These are phyloP conservation scores for Drosophila longiperda DNA, from an alignment of 2,888 invertebrate genomes.

Conservation along the genomic window DNA sequence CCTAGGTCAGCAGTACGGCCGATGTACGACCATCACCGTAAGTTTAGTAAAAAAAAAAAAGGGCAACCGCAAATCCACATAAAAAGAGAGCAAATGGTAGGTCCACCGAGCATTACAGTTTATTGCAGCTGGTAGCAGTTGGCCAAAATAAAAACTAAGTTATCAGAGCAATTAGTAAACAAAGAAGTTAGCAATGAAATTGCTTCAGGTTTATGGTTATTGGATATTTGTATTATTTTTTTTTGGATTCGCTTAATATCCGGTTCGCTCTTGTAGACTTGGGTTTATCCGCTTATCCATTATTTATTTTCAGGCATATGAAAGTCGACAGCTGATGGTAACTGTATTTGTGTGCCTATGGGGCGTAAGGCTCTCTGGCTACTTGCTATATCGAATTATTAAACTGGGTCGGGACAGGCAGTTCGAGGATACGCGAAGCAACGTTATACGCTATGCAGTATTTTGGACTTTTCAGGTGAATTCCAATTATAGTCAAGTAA, in stretches of 20 bases:
- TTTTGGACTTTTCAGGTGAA: conserved; percentile 96
- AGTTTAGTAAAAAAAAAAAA: conserved; percentile 18
- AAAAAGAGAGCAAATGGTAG: conserved; percentile 1
- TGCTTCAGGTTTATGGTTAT: too few species aligned
- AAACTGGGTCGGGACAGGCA: conserved; percentile 96
- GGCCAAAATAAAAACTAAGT: not conserved
- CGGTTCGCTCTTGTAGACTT: not conserved
- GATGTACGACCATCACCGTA: conserved; percentile 4
- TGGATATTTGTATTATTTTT: conserved; percentile 1
- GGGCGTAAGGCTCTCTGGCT: conserved; percentile 94
- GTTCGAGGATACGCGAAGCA: conserved; percentile 95
- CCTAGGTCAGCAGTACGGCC: conserved; percentile 2
- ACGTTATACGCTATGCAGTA: conserved; percentile 94
- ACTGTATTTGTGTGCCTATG: conserved; percentile 94
- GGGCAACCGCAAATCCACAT: conserved; percentile 2
- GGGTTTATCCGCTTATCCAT: not conserved
- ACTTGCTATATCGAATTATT: conserved; percentile 94
- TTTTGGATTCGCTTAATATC: not conserved
- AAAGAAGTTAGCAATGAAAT: conserved; percentile 10
- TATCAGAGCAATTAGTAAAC: conserved; percentile 14
- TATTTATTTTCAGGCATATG: conserved; percentile 87
- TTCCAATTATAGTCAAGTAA: conserved; percentile 27
- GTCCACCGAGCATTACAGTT: conserved; percentile 26
- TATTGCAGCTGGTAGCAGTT: conserved; percentile 11
- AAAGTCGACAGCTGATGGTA: conserved; percentile 95